These are phyloP conservation scores for Idris sp. DNA, from an alignment of 1,140 invertebrate genomes.

Conservation along the genomic window DNA sequence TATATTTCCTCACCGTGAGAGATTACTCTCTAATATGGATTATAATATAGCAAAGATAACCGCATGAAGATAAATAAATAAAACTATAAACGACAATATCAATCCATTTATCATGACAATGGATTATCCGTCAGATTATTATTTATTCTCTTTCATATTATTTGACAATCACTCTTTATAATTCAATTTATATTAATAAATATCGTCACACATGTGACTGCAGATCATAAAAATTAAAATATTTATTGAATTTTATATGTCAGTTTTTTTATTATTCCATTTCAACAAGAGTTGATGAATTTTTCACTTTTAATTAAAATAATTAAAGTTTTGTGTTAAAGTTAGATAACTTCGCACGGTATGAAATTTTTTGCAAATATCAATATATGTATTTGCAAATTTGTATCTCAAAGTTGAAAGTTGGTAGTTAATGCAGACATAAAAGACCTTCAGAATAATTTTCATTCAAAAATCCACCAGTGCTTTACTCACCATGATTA, in stretches of 20 bases:
- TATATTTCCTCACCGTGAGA: background rate
- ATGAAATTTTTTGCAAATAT: too few species aligned
- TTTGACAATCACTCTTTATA: slow-evolving; percentile 19
- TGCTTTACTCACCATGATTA: slow-evolving; percentile 32
- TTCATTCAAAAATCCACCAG: slow-evolving; percentile 9
- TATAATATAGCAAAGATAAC: slow-evolving; percentile 31
- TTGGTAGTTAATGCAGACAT: background rate
- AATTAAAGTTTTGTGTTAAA: too few species aligned
- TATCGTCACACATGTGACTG: slow-evolving; percentile 15
- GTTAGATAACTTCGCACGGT: too few species aligned
- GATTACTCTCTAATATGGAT: slow-evolving; percentile 20
- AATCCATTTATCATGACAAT: slow-evolving; percentile 14
- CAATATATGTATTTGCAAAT: too few species aligned
- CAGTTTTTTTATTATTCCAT: too few species aligned
- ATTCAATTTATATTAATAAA: slow-evolving; percentile 42
- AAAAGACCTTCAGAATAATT: slow-evolving; percentile 8
- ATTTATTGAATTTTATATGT: background rate
- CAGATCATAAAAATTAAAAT: slow-evolving; percentile 12
- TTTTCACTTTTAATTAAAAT: too few species aligned
- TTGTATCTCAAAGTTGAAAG: too few species aligned
- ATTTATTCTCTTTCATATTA: slow-evolving; percentile 33
- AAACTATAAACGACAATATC: slow-evolving; percentile 38
- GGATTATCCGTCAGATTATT: slow-evolving; percentile 24
- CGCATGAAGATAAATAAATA: slow-evolving; percentile 24
- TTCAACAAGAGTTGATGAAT: too few species aligned